Evolutionary conservation across 2,113 vertebrate species (phyloP).

Genomic region (Nycticorax nycticorax): DNA sequence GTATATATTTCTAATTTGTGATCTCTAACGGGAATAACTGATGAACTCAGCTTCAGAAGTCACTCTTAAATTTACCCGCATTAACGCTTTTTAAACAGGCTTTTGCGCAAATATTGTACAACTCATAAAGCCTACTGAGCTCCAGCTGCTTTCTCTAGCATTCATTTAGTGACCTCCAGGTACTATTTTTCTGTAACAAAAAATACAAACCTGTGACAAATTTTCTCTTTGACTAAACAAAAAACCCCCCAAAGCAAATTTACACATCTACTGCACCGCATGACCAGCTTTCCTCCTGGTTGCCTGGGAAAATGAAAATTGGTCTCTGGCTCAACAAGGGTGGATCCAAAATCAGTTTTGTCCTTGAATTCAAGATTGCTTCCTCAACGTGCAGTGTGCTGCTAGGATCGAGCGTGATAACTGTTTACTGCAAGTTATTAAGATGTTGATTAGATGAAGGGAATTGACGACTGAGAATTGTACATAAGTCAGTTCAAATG

Average conservation of each 20-base stretch:
- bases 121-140: background rate
- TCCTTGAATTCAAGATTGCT: conserved; percentile 17
- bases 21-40: background rate
- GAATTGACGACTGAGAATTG: background rate
- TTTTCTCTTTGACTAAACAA: conserved; percentile 16
- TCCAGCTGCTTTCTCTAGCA: background rate
- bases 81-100: conserved; percentile 7
- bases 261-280: background rate
- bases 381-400: background rate
- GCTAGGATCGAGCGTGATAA: background rate
- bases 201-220: conserved; percentile 3
- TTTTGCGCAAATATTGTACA: background rate
- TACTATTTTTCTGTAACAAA: background rate
- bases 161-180: background rate
- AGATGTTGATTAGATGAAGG: conserved; percentile 6
- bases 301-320: background rate
- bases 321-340: background rate
- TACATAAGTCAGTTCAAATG: conserved; percentile 26
- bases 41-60: background rate
- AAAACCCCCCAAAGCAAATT: background rate
- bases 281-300: background rate
- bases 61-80: background rate
- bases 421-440: background rate
- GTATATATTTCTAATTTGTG: background rate
- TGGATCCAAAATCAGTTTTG: background rate